Base-by-base conservation (phyloP, 2,113 vertebrate genomes). In the Rafetus swinhoei region DNA sequence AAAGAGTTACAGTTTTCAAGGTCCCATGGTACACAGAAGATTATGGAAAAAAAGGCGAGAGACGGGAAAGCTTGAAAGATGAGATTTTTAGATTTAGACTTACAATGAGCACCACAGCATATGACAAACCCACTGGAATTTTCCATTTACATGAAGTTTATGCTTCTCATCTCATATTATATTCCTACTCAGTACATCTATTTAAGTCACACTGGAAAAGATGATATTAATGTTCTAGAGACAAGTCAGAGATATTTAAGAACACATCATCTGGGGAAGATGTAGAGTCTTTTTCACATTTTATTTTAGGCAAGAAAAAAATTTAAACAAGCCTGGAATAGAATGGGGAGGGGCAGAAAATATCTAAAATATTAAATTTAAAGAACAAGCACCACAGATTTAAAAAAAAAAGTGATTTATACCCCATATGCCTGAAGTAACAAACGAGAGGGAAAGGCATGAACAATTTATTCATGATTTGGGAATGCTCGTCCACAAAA, bases 381-480 rank as follows among this genome's bases (percentile, higher is more conserved):
- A 52, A 94, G 22, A 14, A 14, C 35, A 86, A 82, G 32, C 35
- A 65, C 55, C 53, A n/a, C 18, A 72, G 35, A 90, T 24, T 39
- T 74, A 90, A 81, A 39, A 39, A 81, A 39, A 39, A 94, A 6
- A 0, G 3, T 86, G 32, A 88, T 89, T 85, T 56, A 90, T 25
- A 79, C n/a, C n/a, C 62, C 55, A 5, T 50, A 93, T 93, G 65
- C 79, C 12, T 83, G 89, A 94, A 94, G 89, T 35, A 79, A 76
- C 80, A 96, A 83, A 25, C 39, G 59, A 90, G 25, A 95, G 83
- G n/a, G 54, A 90, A 94, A 95, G 81, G 81, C 88, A 90, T 19
- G 88, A 92, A 84, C 87, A 95, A 91, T 95, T 92, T 90, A 93
- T 79, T 32, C 81, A 92, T 84, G 69, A 56, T 93, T 91, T 5